phyloP scores from a whole-genome alignment of 2,888 invertebrate genomes.

The Drosophila austrosaltans region DNA sequence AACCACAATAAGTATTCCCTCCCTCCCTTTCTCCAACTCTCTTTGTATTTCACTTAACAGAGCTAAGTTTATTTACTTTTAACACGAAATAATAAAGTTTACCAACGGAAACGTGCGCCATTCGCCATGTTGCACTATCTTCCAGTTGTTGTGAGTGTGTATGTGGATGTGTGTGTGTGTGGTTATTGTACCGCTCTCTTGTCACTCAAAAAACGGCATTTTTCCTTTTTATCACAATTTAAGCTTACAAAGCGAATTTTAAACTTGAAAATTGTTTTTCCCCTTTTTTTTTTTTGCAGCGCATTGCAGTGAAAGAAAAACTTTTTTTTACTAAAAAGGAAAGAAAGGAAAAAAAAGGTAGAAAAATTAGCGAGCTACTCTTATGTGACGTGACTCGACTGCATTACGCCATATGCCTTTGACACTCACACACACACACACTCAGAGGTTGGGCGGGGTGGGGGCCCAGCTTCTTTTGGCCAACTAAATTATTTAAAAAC shows the following conservation, averaged over 20 bases:
- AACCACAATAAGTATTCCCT: not conserved
- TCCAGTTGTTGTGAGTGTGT: slow-evolving; percentile 5
- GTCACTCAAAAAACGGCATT: slow-evolving; percentile 31
- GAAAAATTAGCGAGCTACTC: slow-evolving; percentile 74
- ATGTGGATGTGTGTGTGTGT: slow-evolving; percentile 12
- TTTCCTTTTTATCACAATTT: slow-evolving; percentile 37
- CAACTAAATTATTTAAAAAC: slow-evolving; percentile 76
- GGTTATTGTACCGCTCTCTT: slow-evolving; percentile 36
- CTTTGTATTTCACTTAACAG: slow-evolving; percentile 18
- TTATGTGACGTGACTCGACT: slow-evolving; percentile 74
- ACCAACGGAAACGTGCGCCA: slow-evolving; percentile 76
- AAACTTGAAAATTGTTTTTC: slow-evolving; percentile 18
- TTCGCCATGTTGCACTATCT: slow-evolving; percentile 63
- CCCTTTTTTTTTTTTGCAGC: slow-evolving; percentile 30
- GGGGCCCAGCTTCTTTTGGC: slow-evolving; percentile 41
- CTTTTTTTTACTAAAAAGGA: slow-evolving; percentile 36
- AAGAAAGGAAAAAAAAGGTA: slow-evolving; percentile 43
- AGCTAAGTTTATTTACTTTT: slow-evolving; percentile 77
- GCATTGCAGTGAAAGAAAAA: slow-evolving; percentile 61
- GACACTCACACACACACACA: slow-evolving; percentile 32
- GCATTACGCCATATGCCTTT: slow-evolving; percentile 61
- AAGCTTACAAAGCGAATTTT: slow-evolving; percentile 56
- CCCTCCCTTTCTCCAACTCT: not conserved
- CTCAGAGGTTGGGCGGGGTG: not conserved
- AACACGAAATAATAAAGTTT: slow-evolving; percentile 79